phyloP scores from a whole-genome alignment of 1,140 invertebrate genomes.

The Teleogryllus occipitalis region DNA sequence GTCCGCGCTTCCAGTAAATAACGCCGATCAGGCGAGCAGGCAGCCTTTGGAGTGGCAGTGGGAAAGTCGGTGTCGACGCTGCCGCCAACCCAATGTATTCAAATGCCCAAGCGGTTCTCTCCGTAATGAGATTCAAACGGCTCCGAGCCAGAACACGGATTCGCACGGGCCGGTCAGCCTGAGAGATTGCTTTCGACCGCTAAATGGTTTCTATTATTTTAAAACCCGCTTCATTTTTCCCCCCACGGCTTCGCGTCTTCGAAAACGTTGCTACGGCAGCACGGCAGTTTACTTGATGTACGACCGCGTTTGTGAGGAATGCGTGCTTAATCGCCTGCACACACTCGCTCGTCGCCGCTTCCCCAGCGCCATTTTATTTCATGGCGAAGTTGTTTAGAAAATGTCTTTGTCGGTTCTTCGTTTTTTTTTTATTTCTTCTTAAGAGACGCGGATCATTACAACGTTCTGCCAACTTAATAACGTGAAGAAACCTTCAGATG shows the following conservation, averaged over 20 bases:
- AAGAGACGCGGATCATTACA: background rate
- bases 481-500: constrained; percentile 1
- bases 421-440: background rate
- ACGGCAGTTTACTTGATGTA: background rate
- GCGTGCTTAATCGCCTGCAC: background rate
- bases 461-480: background rate
- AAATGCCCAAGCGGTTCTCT: background rate
- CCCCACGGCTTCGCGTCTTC: background rate
- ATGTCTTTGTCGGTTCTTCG: background rate
- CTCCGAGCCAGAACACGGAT: background rate
- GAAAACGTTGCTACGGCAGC: background rate
- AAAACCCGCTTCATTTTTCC: background rate
- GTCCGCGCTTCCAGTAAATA: no score
- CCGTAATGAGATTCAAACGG: background rate
- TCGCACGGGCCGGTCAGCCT: background rate
- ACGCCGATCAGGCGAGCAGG: no score
- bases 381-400: background rate
- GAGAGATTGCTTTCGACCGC: background rate
- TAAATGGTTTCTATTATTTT: constrained; percentile 6
- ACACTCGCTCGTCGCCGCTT: background rate
- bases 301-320: background rate
- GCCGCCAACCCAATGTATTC: background rate
- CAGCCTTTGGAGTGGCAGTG: no score
- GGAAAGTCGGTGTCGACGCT: no score
- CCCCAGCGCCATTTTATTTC: background rate